These are phyloP conservation scores for Cephus rjabovi DNA, from an alignment of 2,888 invertebrate genomes.

Conservation along the genomic window DNA sequence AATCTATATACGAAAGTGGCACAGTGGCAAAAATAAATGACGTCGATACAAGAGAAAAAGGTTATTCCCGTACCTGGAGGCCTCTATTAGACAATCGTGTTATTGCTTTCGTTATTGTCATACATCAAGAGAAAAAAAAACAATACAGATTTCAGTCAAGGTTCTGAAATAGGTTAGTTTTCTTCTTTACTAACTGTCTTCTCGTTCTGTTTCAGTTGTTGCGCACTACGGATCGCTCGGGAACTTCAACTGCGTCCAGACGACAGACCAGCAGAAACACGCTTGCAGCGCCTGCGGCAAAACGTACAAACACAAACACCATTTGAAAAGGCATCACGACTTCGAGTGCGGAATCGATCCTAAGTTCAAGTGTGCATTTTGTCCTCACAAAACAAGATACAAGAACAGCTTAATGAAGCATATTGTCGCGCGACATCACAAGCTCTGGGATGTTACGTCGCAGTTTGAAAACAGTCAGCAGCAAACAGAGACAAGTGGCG, in stretches of 20 bases:
- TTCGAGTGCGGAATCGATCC: constrained; percentile 69
- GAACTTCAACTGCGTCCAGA: too few species aligned
- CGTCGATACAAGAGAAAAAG: too few species aligned
- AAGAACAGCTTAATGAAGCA: constrained; percentile 61
- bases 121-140: too few species aligned
- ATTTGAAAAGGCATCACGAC: constrained; percentile 55
- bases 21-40: too few species aligned
- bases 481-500: constrained; percentile 26
- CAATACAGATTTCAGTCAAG: too few species aligned
- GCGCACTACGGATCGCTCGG: constrained; percentile 17
- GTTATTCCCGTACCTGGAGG: too few species aligned
- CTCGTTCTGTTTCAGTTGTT: constrained; percentile 41
- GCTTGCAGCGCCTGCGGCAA: constrained; percentile 57
- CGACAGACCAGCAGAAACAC: constrained; percentile 29
- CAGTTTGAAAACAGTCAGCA: constrained; percentile 15
- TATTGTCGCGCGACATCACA: constrained; percentile 52
- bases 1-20: too few species aligned
- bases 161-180: too few species aligned
- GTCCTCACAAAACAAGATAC: constrained; percentile 63
- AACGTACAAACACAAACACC: constrained; percentile 60
- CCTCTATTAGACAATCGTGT: too few species aligned
- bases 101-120: too few species aligned
- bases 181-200: constrained; percentile 5
- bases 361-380: constrained; percentile 65
- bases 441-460: constrained; percentile 13